Conservation (phyloP, 2,797 vertebrate genomes). For the Oreortyx pictus region DNA sequence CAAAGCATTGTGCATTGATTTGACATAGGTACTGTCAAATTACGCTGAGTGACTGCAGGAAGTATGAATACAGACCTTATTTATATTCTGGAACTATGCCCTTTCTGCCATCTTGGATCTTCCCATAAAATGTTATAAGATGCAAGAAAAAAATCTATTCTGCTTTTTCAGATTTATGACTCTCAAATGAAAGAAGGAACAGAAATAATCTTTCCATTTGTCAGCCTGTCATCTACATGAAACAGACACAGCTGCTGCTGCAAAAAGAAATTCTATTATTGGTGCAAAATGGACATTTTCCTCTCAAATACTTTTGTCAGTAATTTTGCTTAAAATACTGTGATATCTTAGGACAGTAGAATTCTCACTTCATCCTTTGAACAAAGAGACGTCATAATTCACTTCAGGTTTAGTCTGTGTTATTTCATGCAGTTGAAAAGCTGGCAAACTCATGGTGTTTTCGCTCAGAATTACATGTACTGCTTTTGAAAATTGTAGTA, state of each 20-base stretch:
- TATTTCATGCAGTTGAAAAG: slow-evolving; percentile 14
- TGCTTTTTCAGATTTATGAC: slow-evolving; percentile 70
- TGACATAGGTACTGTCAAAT: slow-evolving; percentile 60
- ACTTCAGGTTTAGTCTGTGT: background rate
- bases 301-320: slow-evolving; percentile 35
- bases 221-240: slow-evolving; percentile 57
- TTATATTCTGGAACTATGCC: slow-evolving; percentile 60
- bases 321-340: slow-evolving; percentile 56
- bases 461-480: background rate
- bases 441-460: background rate
- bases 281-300: slow-evolving; percentile 46
- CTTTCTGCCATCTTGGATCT: slow-evolving; percentile 64
- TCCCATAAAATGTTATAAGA: slow-evolving; percentile 57
- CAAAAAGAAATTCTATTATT: slow-evolving; percentile 55
- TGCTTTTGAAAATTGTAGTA: background rate
- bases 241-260: slow-evolving; percentile 47
- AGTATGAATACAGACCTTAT: slow-evolving; percentile 40
- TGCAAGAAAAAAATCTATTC: slow-evolving; percentile 63
- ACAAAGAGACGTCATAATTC: background rate
- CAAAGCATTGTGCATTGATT: background rate
- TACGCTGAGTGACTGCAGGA: slow-evolving; percentile 33
- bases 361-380: background rate
- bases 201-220: slow-evolving; percentile 72
- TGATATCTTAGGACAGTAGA: background rate
- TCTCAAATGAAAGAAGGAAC: slow-evolving; percentile 61